Evolutionary conservation across 2,888 invertebrate genomes (phyloP), one percentile per base, ranked within the genome.

Genomic region (Erynnis tages): DNA sequence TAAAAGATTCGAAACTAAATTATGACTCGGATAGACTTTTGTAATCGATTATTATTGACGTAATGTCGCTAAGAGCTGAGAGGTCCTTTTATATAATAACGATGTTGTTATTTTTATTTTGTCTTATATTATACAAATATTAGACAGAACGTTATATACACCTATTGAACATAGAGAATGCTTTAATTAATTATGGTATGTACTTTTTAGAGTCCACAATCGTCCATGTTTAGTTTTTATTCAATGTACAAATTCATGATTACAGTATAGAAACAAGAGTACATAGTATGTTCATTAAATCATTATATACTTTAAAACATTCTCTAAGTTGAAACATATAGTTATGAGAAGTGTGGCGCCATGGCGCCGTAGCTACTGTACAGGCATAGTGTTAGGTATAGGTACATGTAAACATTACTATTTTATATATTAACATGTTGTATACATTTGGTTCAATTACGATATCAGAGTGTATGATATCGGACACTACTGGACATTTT

Each of bases 41-140:
- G 44, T 44, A 19, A 44, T 32, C n/a, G 17, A 13, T 13, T 19
- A 16, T 21, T 11, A n/a, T n/a, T 16, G 19, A 21, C 1, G 10
- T 37, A 32, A 8, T 19, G 27, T 19, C 37, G 35, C 37, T 46
- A n/a, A 37, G 37, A 29, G 46, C 37, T 37, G 17, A 37, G 17
- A 6, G 34, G 45, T 37, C 27, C n/a, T 14, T 17, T 38, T 37
- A 11, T 46, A 27, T 17, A 19, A 13, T 7, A 27, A 13, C 13
- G 19, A 13, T 46, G 29, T 47, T 30, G 35, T 27, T 35, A 30
- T 14, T 27, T 38, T 29, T 38, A 27, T 37, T 46, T 29, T 38
- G 47, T 37, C 37, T 6, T 29, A 19, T 38, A 21, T 38, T 47
- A 13, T 13, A 47, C 38, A 5, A 46, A 16, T 37, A 27, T 37